Percentiles rank a stretch among this genome's conserved stretches.
These are phyloP conservation scores for Zaprionus davidi DNA, from an alignment of 1,140 invertebrate genomes.

Conservation along the genomic window DNA sequence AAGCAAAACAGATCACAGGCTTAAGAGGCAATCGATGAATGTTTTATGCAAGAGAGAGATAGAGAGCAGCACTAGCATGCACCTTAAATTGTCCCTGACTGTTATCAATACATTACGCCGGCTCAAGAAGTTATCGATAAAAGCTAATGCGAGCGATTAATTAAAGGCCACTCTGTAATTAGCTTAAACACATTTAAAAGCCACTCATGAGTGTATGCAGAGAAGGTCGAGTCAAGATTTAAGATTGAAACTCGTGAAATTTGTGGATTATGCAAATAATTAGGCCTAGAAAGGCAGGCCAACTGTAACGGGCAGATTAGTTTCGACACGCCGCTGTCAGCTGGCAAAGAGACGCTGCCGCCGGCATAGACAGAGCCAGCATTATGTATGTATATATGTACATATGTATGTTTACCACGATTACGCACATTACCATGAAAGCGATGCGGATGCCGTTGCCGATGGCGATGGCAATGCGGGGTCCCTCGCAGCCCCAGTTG, in stretches of 20 bases:
- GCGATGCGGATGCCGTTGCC: constrained; percentile 61
- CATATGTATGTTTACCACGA: constrained; percentile 13
- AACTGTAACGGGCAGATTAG: constrained; percentile 75
- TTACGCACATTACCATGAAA: constrained; percentile 61
- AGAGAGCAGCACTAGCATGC: too few relatives aligned
- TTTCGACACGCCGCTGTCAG: constrained; percentile 50
- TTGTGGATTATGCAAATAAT: constrained; percentile 19
- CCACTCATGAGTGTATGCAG: background rate
- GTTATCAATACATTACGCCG: background rate
- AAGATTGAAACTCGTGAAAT: constrained; percentile 4
- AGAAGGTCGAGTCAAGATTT: constrained; percentile 15
- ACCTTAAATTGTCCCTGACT: background rate
- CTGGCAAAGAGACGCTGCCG: constrained; percentile 23
- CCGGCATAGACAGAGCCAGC: constrained; percentile 20
- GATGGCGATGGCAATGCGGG: constrained; percentile 53
- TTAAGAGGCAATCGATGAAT: background rate
- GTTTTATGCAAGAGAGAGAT: background rate
- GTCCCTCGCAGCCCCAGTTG: constrained; percentile 23
- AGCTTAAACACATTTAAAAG: background rate
- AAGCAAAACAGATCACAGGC: too few relatives aligned
- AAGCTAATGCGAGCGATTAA: background rate
- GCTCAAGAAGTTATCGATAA: background rate
- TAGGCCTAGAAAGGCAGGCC: constrained; percentile 57
- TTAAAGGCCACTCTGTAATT: constrained; percentile 9
- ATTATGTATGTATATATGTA: background rate